Base-by-base conservation (phyloP, 1,140 invertebrate genomes). In the Dendrolimus punctatus region DNA sequence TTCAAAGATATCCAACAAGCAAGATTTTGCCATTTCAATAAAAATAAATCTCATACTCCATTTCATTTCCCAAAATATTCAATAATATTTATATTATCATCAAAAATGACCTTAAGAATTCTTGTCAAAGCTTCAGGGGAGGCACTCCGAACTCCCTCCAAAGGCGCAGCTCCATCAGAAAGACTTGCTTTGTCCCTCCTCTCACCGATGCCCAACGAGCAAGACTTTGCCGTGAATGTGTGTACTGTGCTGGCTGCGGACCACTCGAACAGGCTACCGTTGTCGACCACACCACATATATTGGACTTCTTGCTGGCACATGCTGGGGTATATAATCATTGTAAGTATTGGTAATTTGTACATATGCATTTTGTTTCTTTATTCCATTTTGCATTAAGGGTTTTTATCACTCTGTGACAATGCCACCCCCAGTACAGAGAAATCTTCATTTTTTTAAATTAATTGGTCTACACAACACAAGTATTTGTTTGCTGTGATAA, bases 221-320 rank as follows among this genome's bases (percentile, higher is more conserved):
- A 99, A 76, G 98, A 99, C 79, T 98, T 99, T 88, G 97, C 97
- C 4, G 94, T 99, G 51, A 99, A 99, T 84, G 95, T 99, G 0
- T 98, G 97, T 79, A 98, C 96, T 0, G 88, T 99, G 48, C 88
- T 99, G 58, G 97, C 96, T 23, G 98, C 97, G 67, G 97, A 99
- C 76, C 95, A 95, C 40, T 94, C 95, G 51, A 95, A 97, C 71
- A 92, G 94, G 5, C 82, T 99, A 39, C 92, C 95, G 59, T 84
- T 99, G 38, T 91, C 92, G 39, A 93, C 95, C 60, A 94, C 93
- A 66, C 95, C 95, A 2, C 91, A 95, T 60, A 88, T 99, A 39
- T 80, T 99, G 46, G 95, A 96, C 62, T 93, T 96, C 55, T 88
- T 99, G 3, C 76, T 99, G 49, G 96, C 95, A 0, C 98, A 99